These are phyloP conservation scores for Sturnus vulgaris DNA, from an alignment of 2,113 vertebrate genomes.

Conservation along the genomic window DNA sequence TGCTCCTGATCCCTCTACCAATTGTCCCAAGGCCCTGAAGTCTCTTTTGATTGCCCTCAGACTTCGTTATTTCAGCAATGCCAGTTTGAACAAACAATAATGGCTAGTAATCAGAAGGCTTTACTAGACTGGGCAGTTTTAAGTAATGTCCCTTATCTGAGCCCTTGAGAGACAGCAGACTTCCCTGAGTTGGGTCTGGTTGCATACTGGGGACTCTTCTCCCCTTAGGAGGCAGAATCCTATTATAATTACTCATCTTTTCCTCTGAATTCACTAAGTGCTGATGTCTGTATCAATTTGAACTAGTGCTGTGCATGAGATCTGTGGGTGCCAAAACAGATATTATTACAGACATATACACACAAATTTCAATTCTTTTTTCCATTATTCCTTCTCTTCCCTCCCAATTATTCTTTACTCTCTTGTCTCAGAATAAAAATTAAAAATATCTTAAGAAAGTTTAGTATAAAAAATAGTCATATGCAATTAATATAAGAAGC, in stretches of 20 bases:
- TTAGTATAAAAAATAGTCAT: not conserved
- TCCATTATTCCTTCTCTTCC: not conserved
- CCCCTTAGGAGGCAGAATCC: not conserved
- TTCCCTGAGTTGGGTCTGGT: not conserved
- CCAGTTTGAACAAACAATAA: not conserved
- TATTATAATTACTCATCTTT: not conserved
- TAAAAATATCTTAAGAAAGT: not conserved
- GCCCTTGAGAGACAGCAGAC: not conserved
- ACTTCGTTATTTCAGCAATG: not conserved
- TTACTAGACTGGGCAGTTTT: not conserved
- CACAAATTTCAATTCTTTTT: not conserved
- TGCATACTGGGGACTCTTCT: fast-evolving
- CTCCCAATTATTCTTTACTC: not conserved
- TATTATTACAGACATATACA: not conserved
- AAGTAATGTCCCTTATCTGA: not conserved
- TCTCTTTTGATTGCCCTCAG: not conserved
- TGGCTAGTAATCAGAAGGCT: not conserved
- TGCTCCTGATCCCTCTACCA: not conserved
- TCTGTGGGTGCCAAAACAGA: not conserved
- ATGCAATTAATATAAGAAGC: not conserved
- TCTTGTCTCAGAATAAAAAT: not conserved
- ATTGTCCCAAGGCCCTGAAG: not conserved
- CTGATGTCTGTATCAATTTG: not conserved
- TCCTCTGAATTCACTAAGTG: not conserved
- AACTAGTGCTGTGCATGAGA: not conserved